A percentile compares a stretch with the other conserved stretches of the same genome.
phyloP scores from a whole-genome alignment of 64 coral and sea anemone genomes.

The Pocillopora damicornis region DNA sequence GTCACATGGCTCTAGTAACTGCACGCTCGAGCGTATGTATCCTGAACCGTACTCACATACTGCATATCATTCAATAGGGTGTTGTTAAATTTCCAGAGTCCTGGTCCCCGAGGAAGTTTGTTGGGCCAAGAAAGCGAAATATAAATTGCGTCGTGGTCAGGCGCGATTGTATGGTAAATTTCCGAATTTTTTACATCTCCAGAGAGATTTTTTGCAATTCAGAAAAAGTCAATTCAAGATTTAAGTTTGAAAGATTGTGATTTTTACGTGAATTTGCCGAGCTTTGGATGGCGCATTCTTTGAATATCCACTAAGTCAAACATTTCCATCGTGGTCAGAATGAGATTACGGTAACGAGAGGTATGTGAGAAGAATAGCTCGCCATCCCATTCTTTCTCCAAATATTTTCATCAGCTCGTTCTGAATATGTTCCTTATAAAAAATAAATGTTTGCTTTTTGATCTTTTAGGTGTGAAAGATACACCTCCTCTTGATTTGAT shows the following conservation, averaged over 20 bases:
- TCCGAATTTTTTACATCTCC: background rate
- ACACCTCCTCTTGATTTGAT: too few species aligned
- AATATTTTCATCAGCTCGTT: background rate
- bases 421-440: too few species aligned
- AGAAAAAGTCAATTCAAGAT: slow-evolving; percentile 7
- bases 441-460: too few species aligned
- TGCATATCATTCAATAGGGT: background rate
- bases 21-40: background rate
- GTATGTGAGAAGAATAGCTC: background rate
- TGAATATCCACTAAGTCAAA: slow-evolving; percentile 19
- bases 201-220: background rate
- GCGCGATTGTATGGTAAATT: background rate
- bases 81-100: background rate
- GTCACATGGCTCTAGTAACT: background rate
- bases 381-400: background rate
- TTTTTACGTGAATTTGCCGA: background rate
- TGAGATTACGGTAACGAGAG: background rate
- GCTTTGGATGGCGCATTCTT: slow-evolving; percentile 11
- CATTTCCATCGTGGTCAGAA: slow-evolving; percentile 9
- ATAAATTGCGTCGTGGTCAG: slow-evolving; percentile 1
- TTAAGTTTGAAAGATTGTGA: slow-evolving; percentile 14
- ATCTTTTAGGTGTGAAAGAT: too few species aligned
- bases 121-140: background rate
- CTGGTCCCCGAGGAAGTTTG: background rate
- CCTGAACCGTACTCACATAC: background rate